phyloP scores from a whole-genome alignment of 2,797 vertebrate species.

The Hemibagrus guttatus region DNA sequence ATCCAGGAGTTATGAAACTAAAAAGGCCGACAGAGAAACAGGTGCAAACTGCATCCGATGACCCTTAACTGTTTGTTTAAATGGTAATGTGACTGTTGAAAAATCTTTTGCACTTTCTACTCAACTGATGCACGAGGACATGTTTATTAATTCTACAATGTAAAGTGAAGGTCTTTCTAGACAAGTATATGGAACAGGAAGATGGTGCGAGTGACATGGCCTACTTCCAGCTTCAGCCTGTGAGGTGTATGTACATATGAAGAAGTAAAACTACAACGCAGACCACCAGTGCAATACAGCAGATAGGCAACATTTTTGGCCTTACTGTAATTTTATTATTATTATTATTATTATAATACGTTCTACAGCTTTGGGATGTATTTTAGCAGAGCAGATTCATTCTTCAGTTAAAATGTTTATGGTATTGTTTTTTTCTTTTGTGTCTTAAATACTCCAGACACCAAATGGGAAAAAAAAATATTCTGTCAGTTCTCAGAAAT shows the following conservation, averaged over 20 bases:
- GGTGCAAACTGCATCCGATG: background rate
- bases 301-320: background rate
- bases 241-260: background rate
- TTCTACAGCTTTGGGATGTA: background rate
- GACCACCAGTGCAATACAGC: background rate
- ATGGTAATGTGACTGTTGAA: background rate
- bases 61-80: background rate
- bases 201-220: background rate
- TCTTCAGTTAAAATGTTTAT: background rate
- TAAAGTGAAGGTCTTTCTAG: background rate
- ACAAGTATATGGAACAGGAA: background rate
- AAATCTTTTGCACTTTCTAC: background rate
- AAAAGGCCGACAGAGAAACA: background rate
- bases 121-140: background rate
- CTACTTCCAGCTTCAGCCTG: background rate
- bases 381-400: background rate
- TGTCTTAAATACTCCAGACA: background rate
- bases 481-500: conserved; percentile 1
- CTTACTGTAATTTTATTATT: background rate
- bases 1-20: background rate
- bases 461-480: background rate
- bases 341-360: background rate
- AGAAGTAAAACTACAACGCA: background rate
- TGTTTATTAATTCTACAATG: background rate
- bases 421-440: background rate